A percentile compares a stretch with the other conserved stretches of the same genome.
Evolutionary conservation across 2,888 invertebrate genomes (phyloP).

Genomic region (Lepidochitona cinerea): DNA sequence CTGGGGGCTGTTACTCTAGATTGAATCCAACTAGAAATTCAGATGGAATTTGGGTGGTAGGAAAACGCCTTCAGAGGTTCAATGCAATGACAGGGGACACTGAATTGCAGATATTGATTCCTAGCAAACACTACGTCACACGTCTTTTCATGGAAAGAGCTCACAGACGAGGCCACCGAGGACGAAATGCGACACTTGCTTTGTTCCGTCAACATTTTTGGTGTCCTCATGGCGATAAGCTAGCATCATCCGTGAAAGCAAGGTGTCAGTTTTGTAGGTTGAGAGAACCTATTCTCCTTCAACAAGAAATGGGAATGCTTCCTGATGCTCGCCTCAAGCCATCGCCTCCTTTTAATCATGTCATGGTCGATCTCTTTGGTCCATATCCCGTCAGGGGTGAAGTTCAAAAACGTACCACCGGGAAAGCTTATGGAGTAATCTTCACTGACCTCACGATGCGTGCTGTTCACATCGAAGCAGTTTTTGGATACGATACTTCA

Average conservation of each 20-base stretch:
- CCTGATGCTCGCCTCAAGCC: background rate
- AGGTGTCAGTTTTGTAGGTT: slow-evolving; percentile 6
- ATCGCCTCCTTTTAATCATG: background rate
- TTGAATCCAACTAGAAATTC: background rate
- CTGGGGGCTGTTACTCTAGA: background rate
- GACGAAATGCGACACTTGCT: slow-evolving; percentile 11
- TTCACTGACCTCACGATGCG: background rate
- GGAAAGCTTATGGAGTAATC: slow-evolving; percentile 5
- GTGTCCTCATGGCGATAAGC: slow-evolving; percentile 1
- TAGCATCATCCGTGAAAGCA: background rate
- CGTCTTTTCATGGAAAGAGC: background rate
- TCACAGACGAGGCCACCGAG: background rate
- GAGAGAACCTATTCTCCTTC: background rate
- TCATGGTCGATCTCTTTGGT: slow-evolving; percentile 9
- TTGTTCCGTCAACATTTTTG: slow-evolving; percentile 5
- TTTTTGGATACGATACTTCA: background rate
- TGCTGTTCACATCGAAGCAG: background rate
- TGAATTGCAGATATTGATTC: background rate
- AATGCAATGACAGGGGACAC: slow-evolving; percentile 7
- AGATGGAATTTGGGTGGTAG: slow-evolving; percentile 11
- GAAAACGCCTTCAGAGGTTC: background rate
- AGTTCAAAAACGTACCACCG: background rate
- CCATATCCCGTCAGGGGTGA: slow-evolving; percentile 9
- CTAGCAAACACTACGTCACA: background rate
- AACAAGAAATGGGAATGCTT: slow-evolving; percentile 1